These are phyloP conservation scores for Platycheirus rosarum DNA, from an alignment of 2,888 invertebrate genomes.

Conservation along the genomic window DNA sequence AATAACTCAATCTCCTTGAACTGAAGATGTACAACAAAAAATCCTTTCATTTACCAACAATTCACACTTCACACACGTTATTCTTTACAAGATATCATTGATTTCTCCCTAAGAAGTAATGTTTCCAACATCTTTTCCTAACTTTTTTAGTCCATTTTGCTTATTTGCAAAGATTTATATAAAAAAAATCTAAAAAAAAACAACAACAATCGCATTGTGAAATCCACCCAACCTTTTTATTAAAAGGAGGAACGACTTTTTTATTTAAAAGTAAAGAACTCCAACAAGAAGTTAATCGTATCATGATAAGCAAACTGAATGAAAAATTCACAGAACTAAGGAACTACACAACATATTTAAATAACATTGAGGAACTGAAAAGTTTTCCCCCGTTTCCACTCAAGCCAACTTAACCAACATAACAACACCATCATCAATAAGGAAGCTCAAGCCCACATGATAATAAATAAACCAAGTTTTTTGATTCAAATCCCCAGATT, in stretches of 20 bases:
- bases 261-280: not conserved
- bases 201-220: not conserved
- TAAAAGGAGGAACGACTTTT: slow-evolving; percentile 5
- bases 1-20: no score
- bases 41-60: no score
- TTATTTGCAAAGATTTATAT: no score
- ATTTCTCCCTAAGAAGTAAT: no score
- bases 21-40: no score
- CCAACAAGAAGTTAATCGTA: not conserved
- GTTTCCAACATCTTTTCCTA: no score
- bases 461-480: slow-evolving; percentile 56
- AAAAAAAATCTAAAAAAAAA: no score
- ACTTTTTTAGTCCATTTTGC: no score
- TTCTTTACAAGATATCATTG: no score
- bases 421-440: not conserved
- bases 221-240: slow-evolving; percentile 4
- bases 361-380: slow-evolving; percentile 54
- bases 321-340: not conserved
- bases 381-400: slow-evolving; percentile 42
- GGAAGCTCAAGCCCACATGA: not conserved
- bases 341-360: slow-evolving; percentile 23
- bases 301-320: not conserved
- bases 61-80: no score
- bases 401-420: not conserved
- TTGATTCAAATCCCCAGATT: slow-evolving; percentile 42